Evolutionary conservation across 1,140 invertebrate genomes (phyloP), one percentile per base, ranked within the genome.

Genomic region (Teleogryllus occipitalis): DNA sequence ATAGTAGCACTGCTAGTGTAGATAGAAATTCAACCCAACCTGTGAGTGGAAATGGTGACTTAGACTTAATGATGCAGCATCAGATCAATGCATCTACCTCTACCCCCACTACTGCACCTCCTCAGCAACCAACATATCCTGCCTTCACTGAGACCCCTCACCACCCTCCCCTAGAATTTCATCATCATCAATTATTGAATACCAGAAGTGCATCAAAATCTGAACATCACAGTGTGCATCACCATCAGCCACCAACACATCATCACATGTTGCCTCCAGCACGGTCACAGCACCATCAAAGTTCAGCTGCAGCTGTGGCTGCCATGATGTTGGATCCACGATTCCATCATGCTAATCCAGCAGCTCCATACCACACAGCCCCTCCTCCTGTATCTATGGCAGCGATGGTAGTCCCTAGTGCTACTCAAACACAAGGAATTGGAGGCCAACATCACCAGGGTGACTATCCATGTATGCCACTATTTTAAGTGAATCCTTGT

Each of bases 381-480:
- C 22, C 54, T 46, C 79, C 81, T 78, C 78, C 75, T 48, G 49
- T 79, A 75, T 74, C 47, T 77, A 83, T 82, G 81, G 81, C 14
- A 81, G 80, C 76, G 76, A 82, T 77, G 82, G 81, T 80, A 73
- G 82, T 7, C 80, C 81, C 79, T 80, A 81, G 47, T 78, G 80
- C 46, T 80, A 82, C 8, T 78, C 82, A 48, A 75, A 81, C 7
- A 80, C 79, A 76, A 72, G 78, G n/a, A 75, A 81, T 65, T 48
- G 76, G 21, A 8, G 72, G 27, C 46, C 80, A 77, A 22, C 72
- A 79, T 14, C 80, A 80, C 48, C 78, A 79, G 49, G 54, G 54
- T 18, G 79, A 80, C n/a, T 80, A 80, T 72, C 79, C 79, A 7
- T 80, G 79, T 21, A 80, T 80, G 79, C 79, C 79, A 27, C 79